These are phyloP conservation scores for Netelia virgata DNA, from an alignment of 2,888 invertebrate genomes.

Conservation along the genomic window DNA sequence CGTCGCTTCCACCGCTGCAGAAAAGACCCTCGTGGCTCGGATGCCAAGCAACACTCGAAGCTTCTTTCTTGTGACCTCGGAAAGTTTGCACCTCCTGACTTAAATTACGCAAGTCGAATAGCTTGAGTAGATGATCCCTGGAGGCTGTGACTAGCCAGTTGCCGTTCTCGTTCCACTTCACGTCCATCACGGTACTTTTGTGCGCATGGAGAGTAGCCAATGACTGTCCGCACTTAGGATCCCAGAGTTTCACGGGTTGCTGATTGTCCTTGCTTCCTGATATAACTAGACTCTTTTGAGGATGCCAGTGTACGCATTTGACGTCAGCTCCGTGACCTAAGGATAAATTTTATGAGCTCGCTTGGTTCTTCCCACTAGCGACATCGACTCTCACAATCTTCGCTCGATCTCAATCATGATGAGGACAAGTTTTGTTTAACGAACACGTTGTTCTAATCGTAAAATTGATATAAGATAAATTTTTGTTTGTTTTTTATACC, in stretches of 20 bases:
- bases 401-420: neutral
- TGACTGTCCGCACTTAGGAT: constrained; percentile 98
- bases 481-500: constrained; percentile 85
- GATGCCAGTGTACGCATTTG: constrained; percentile 99
- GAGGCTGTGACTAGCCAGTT: constrained; percentile 99
- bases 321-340: constrained; percentile 98
- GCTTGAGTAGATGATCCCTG: constrained; percentile 97
- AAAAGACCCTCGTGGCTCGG: constrained; percentile 99
- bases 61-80: constrained; percentile 99
- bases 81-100: constrained; percentile 98
- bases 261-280: constrained; percentile 99
- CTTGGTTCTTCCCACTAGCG: neutral
- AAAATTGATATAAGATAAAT: constrained; percentile 27
- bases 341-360: constrained; percentile 67
- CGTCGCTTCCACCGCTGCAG: constrained; percentile 99
- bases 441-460: neutral
- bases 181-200: constrained; percentile 99
- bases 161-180: constrained; percentile 99
- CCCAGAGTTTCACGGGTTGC: constrained; percentile 99
- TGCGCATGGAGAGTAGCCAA: constrained; percentile 99
- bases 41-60: constrained; percentile 99
- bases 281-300: constrained; percentile 97
- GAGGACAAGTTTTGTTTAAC: neutral
- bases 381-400: neutral
- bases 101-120: constrained; percentile 98